These are phyloP conservation scores for Papilio helenus DNA, from an alignment of 1,140 invertebrate species.

Conservation along the genomic window DNA sequence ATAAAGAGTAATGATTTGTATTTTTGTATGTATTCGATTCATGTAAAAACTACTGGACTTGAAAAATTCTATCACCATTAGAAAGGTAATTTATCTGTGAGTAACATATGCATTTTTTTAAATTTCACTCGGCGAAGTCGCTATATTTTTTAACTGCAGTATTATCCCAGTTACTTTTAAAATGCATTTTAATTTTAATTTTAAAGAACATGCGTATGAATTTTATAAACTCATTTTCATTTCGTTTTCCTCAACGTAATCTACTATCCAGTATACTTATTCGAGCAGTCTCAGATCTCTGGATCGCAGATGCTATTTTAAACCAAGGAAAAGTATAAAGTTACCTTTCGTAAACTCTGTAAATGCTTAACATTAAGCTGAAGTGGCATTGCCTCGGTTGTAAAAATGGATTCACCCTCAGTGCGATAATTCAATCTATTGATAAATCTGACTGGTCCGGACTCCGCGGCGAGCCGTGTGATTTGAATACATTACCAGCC, in stretches of 20 bases:
- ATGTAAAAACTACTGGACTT: no score
- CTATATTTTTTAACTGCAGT: no score
- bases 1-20: no score
- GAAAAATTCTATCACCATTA: no score
- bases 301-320: no score
- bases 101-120: no score
- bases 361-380: background rate
- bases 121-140: no score
- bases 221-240: background rate
- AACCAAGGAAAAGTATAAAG: no score
- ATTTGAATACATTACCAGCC: constrained; percentile 19
- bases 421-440: constrained; percentile 9
- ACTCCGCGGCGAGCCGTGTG: constrained; percentile 18
- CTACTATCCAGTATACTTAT: background rate
- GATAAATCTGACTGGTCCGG: background rate
- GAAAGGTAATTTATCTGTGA: no score
- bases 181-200: background rate
- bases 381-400: background rate
- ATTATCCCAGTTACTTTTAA: background rate
- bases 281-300: background rate
- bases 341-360: background rate
- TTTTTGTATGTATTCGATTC: no score
- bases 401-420: background rate
- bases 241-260: background rate
- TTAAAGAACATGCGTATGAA: background rate